Evolutionary conservation across 2,888 invertebrate genomes (phyloP).

Genomic region (Arrhopalites spinosus): DNA sequence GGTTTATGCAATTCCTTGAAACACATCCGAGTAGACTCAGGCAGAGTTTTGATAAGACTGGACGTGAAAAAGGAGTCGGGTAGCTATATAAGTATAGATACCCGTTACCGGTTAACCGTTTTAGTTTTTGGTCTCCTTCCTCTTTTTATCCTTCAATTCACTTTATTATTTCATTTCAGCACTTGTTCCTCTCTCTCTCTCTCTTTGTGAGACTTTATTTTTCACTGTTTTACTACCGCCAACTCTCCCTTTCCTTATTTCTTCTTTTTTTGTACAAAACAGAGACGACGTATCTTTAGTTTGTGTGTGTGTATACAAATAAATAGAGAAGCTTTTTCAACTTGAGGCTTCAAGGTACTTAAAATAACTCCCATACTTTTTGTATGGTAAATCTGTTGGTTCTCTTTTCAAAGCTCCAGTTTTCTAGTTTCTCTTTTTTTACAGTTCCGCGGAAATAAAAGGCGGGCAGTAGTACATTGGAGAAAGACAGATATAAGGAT

Average conservation of each 20-base stretch:
- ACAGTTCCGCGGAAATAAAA: constrained; percentile 6
- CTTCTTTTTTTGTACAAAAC: neutral
- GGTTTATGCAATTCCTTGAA: constrained; percentile 28
- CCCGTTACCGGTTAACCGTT: neutral
- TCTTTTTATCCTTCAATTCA: constrained; percentile 26
- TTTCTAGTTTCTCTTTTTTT: too few species aligned
- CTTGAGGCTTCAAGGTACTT: constrained; percentile 1
- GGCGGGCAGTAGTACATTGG: constrained; percentile 21
- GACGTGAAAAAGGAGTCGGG: too few species aligned
- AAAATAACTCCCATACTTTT: neutral
- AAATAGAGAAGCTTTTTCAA: neutral
- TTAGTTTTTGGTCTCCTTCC: neutral
- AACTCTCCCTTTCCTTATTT: neutral
- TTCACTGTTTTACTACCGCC: constrained; percentile 17
- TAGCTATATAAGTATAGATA: too few species aligned
- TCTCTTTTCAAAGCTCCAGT: too few species aligned
- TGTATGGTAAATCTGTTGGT: neutral
- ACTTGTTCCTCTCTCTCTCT: constrained; percentile 28
- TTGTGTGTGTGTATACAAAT: neutral
- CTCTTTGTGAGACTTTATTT: constrained; percentile 30
- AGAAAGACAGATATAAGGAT: constrained; percentile 3
- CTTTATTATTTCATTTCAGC: constrained; percentile 32
- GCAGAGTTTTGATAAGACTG: too few species aligned
- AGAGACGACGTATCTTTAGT: neutral
- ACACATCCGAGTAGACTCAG: too few species aligned